These are phyloP conservation scores for Omphaloscelis lunosa DNA, from an alignment of 2,888 invertebrate genomes.

Conservation along the genomic window DNA sequence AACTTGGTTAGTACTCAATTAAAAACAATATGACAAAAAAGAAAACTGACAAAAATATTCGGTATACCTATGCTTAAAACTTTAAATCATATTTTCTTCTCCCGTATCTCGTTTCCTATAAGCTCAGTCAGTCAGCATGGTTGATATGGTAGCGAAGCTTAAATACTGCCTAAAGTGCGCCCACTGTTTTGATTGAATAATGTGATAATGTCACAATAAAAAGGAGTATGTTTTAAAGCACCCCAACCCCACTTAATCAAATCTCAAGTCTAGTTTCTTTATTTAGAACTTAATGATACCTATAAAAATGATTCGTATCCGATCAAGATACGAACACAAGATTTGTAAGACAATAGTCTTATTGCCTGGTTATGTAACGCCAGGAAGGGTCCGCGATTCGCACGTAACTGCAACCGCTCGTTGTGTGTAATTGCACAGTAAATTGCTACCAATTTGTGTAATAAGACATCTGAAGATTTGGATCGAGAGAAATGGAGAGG, in stretches of 20 bases:
- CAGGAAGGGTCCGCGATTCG: conserved; percentile 57
- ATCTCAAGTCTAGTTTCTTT: conserved; percentile 21
- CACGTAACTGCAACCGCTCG: conserved; percentile 58
- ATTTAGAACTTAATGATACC: conserved; percentile 14
- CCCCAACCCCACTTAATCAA: background rate
- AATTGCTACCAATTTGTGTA: conserved; percentile 61
- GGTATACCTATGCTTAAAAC: background rate
- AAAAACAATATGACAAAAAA: background rate
- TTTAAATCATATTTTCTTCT: background rate
- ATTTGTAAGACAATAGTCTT: conserved; percentile 52
- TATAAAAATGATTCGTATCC: conserved; percentile 31
- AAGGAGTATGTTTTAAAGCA: background rate
- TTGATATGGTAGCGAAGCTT: background rate
- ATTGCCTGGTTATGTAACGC: conserved; percentile 31
- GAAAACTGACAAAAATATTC: background rate
- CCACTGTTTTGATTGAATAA: background rate
- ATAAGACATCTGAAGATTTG: conserved; percentile 46
- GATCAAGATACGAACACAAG: conserved; percentile 42
- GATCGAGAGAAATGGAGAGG: conserved; percentile 42
- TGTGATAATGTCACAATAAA: background rate
- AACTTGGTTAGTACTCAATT: background rate
- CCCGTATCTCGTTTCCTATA: background rate
- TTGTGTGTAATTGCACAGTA: conserved; percentile 57
- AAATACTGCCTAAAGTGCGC: background rate
- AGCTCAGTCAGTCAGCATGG: background rate